Conservation (phyloP, 1,140 invertebrate species). For the Pseudomyrmex gracilis region DNA sequence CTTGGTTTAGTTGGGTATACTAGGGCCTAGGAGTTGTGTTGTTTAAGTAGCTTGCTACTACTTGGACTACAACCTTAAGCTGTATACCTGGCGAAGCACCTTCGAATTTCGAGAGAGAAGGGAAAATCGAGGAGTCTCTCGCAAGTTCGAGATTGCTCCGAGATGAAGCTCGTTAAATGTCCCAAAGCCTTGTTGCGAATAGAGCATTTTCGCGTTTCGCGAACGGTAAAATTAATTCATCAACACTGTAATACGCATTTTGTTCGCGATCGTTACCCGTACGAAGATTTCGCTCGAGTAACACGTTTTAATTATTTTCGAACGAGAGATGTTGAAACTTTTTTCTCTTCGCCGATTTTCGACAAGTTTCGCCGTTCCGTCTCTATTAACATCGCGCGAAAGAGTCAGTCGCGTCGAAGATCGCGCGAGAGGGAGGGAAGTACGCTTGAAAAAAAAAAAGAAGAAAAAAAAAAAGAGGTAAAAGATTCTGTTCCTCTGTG, state of each 20-base stretch:
- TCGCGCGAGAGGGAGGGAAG: background rate
- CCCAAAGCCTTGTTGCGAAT: background rate
- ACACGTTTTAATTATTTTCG: too few species aligned
- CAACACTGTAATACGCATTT: too few species aligned
- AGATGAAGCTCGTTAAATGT: background rate
- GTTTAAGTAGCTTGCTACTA: constrained; percentile 41
- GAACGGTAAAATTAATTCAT: too few species aligned
- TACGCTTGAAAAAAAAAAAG: background rate
- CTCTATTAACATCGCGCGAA: background rate
- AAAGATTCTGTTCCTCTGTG: background rate
- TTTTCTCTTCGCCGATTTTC: background rate
- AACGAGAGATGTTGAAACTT: background rate
- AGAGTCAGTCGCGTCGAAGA: too few species aligned
- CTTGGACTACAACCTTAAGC: constrained; percentile 32
- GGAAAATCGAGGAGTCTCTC: background rate
- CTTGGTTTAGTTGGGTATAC: constrained; percentile 16
- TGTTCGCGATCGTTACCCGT: too few species aligned
- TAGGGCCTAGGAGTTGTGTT: constrained; percentile 18
- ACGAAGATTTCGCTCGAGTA: too few species aligned
- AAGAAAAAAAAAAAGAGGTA: too few species aligned
- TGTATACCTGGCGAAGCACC: background rate
- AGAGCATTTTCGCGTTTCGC: too few species aligned
- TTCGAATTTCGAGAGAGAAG: background rate
- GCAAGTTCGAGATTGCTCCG: constrained; percentile 5
- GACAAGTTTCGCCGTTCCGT: background rate